phyloP scores from a whole-genome alignment of 2,797 vertebrate species.

The Manis pentadactyla region DNA sequence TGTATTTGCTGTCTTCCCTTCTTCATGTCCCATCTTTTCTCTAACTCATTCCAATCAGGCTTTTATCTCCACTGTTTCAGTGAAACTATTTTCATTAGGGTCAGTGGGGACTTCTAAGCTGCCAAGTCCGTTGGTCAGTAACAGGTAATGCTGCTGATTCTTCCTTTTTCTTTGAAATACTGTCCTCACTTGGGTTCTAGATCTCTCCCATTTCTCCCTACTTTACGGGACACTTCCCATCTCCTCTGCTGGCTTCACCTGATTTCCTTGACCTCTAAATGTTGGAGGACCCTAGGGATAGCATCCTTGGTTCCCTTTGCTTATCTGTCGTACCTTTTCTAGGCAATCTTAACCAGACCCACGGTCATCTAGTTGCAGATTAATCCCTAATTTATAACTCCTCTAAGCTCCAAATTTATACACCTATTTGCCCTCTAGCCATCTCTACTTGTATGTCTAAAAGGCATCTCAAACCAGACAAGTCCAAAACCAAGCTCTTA shows the following conservation, averaged over 20 bases:
- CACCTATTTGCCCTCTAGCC: neutral
- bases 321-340: neutral
- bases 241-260: neutral
- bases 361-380: neutral
- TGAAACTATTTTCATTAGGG: neutral
- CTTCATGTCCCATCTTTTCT: neutral
- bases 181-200: neutral
- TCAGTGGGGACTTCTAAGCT: neutral
- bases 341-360: neutral
- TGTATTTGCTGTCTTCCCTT: neutral
- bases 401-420: neutral
- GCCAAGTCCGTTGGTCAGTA: neutral
- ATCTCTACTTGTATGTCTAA: neutral
- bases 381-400: neutral
- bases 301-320: neutral
- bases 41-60: neutral
- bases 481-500: neutral
- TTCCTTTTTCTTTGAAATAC: neutral
- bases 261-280: neutral
- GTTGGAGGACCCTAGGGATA: neutral
- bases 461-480: neutral
- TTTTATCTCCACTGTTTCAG: neutral
- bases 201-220: neutral
- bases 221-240: neutral
- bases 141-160: neutral